Evolutionary conservation across 2,888 invertebrate species (phyloP).

Genomic region (Limnephilus rhombicus): DNA sequence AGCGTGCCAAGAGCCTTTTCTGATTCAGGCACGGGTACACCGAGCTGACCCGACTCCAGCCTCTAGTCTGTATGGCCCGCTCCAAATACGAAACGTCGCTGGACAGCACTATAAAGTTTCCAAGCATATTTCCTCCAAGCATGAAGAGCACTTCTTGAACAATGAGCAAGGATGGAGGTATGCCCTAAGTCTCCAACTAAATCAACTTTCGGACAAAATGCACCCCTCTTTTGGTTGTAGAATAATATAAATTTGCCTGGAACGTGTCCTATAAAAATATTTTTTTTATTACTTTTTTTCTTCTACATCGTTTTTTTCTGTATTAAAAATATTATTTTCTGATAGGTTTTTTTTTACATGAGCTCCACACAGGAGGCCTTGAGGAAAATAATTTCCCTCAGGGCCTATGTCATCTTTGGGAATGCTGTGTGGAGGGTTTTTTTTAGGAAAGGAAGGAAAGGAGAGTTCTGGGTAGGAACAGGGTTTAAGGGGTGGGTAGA

Average conservation of each 20-base stretch:
- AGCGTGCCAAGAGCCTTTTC: constrained; percentile 25
- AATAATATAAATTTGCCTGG: not conserved
- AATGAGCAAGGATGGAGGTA: constrained; percentile 11
- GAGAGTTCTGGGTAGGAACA: too few relatives aligned
- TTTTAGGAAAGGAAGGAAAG: too few relatives aligned
- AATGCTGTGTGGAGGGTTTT: too few relatives aligned
- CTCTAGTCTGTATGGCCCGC: not conserved
- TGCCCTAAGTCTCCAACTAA: constrained; percentile 26
- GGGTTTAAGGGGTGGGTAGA: too few relatives aligned
- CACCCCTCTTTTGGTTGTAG: not conserved
- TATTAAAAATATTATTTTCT: too few relatives aligned
- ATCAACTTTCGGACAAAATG: constrained; percentile 23
- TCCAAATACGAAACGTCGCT: constrained; percentile 34
- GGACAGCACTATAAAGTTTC: constrained; percentile 35
- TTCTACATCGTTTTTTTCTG: too few relatives aligned
- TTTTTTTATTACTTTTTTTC: too few relatives aligned
- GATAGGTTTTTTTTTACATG: too few relatives aligned
- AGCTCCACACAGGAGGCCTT: too few relatives aligned
- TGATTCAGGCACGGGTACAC: constrained; percentile 1
- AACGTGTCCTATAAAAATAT: too few relatives aligned
- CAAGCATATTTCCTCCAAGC: constrained; percentile 37
- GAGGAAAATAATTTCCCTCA: too few relatives aligned
- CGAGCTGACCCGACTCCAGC: not conserved
- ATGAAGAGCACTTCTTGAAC: constrained; percentile 11
- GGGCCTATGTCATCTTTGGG: too few relatives aligned